Evolutionary conservation across 2,113 vertebrate species (phyloP), one percentile per base, ranked within the genome.

Genomic region (Etheostoma cragini): DNA sequence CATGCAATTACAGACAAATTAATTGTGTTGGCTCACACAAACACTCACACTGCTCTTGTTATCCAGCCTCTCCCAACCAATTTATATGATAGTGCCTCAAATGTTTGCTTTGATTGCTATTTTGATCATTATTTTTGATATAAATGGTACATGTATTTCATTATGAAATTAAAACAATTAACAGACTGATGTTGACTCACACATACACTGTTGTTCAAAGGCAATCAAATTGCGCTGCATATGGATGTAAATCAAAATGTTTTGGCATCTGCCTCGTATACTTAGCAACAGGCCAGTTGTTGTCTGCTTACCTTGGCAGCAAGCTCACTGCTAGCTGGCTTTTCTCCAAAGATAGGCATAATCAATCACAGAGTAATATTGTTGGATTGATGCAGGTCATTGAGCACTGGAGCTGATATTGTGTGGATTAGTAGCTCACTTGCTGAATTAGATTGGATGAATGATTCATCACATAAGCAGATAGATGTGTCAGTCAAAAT

Each of bases 371-470:
- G 53, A 76, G 68, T 79, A 42, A 46, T 64, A 76, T 72, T 71
- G 69, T 80, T 74, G 68, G 60, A 78, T 42, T 57, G 70, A 78
- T 83, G 77, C 81, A 73, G 75, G 57, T 68, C 73, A 65, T 47
- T 67, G 74, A 80, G 66, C 56, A 53, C 65, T 24, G 61, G 19
- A 6, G 75, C 17, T 60, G 72, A 73, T 76, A 76, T 19, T 54
- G 74, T 58, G 53, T 66, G 60, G 78, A 60, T 77, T 21, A 66
- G 67, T 15, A 58, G 65, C 62, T 73, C 52, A 56, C 19, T 1
- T 56, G 2, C 33, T 64, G 52, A 54, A 54, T 21, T 61, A 46
- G 45, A 81, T 45, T 46, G 69, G 26, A 52, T 83, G 42, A 69
- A 70, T 73, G 38, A 69, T 73, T 47, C 42, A 46, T 50, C 7